Conservation (phyloP, 92 coral and sea anemone genomes). For the Muricea muricata region DNA sequence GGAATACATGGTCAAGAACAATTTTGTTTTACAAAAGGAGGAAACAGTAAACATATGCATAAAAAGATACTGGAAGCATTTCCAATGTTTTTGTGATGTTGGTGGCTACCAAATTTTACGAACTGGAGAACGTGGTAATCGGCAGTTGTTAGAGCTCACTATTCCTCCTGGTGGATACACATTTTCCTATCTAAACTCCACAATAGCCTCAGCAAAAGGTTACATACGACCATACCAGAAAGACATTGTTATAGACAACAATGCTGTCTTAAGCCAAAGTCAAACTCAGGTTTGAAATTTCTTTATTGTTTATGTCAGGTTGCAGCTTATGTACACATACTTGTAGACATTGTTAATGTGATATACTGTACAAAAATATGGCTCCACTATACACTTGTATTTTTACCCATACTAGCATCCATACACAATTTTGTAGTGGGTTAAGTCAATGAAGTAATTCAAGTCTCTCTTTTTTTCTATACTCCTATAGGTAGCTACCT, state of each 20-base stretch:
- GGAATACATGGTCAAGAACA: conserved; percentile 4
- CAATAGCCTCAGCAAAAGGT: conserved; percentile 52
- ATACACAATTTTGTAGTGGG: no score
- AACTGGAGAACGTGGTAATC: conserved; percentile 48
- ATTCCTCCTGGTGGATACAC: conserved; percentile 62
- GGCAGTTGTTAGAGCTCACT: conserved; percentile 11
- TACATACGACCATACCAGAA: conserved; percentile 54
- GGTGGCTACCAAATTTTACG: conserved; percentile 46
- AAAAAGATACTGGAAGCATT: conserved; percentile 44
- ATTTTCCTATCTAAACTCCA: conserved; percentile 45
- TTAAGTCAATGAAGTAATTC: no score
- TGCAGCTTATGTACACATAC: neutral
- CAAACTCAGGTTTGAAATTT: conserved; percentile 56
- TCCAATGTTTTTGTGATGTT: conserved; percentile 39
- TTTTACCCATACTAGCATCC: no score
- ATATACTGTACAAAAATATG: no score
- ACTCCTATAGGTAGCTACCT: no score
- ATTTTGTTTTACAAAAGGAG: conserved; percentile 32
- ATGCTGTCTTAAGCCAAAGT: conserved; percentile 28
- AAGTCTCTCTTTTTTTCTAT: no score
- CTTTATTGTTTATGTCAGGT: neutral
- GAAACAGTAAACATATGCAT: conserved; percentile 45
- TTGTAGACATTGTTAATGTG: no score
- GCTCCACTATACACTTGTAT: no score
- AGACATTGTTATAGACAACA: conserved; percentile 28